Evolutionary conservation across 2,113 vertebrate genomes (phyloP).

Genomic region (Chloroceryle aenea): DNA sequence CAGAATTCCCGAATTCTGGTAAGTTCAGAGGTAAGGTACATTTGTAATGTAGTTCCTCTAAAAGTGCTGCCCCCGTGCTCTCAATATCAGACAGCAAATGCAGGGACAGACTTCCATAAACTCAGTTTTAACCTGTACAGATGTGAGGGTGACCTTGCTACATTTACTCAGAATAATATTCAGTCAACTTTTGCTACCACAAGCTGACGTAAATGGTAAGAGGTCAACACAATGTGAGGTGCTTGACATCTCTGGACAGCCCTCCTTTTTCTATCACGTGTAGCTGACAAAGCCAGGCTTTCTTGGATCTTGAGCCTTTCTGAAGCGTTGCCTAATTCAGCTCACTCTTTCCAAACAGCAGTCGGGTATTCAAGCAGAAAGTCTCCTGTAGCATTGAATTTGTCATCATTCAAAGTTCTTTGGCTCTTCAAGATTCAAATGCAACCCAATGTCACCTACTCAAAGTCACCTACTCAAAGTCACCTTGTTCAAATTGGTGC

Average conservation of each 20-base stretch:
- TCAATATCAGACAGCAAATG: not conserved
- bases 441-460: not conserved
- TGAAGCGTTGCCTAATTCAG: not conserved
- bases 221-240: not conserved
- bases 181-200: not conserved
- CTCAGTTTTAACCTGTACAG: conserved; percentile 25
- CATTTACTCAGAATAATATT: not conserved
- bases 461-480: not conserved
- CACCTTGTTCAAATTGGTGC: not conserved
- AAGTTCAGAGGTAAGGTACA: not conserved
- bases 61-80: conserved; percentile 9
- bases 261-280: not conserved
- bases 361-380: not conserved
- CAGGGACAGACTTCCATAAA: conserved; percentile 3
- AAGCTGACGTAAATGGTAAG: conserved; percentile 14
- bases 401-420: not conserved
- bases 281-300: not conserved
- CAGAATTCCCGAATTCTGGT: not conserved
- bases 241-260: not conserved
- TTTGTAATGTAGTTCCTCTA: not conserved
- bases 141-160: not conserved
- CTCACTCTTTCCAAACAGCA: not conserved
- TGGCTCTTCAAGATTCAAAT: not conserved
- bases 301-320: not conserved
- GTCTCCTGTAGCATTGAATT: not conserved